Conservation (phyloP, 2,797 vertebrate species). For the Coccyzus lansbergi region DNA sequence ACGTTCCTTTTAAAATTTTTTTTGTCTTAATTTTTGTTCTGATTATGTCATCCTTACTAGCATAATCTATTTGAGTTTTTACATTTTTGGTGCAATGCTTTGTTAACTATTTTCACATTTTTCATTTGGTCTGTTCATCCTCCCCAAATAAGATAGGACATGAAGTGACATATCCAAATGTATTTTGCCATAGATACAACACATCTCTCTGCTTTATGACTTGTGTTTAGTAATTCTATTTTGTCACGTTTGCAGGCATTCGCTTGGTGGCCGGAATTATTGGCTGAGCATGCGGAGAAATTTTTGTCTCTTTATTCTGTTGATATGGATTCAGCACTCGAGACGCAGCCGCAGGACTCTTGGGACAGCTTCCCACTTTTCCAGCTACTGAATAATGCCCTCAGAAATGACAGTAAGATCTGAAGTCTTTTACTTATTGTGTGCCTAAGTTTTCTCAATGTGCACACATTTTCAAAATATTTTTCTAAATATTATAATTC, state of each 20-base stretch:
- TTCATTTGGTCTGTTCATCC: neutral
- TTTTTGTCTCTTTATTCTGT: conserved; percentile 91
- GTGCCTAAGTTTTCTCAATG: neutral
- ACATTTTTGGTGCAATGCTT: neutral
- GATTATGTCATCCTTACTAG: neutral
- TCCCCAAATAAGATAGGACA: neutral
- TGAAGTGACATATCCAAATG: neutral
- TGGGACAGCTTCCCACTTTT: conserved; percentile 97
- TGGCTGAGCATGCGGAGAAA: conserved; percentile 91
- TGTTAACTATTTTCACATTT: neutral
- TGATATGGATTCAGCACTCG: conserved; percentile 89
- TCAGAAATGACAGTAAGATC: conserved; percentile 89
- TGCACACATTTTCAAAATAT: neutral
- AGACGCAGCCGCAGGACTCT: conserved; percentile 89
- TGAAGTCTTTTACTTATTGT: neutral
- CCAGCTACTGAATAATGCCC: conserved; percentile 94
- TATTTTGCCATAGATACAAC: neutral
- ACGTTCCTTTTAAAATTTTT: neutral
- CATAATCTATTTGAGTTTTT: conserved; percentile 7
- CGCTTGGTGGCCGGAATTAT: conserved; percentile 91
- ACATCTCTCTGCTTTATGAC: neutral
- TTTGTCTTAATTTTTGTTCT: neutral
- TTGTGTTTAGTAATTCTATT: neutral
- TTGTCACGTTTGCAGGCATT: conserved; percentile 84
- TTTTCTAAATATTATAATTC: neutral